Percentiles rank a stretch among this genome's conserved stretches.
Evolutionary conservation across 1,140 invertebrate genomes (phyloP).

Genomic region (Gryllus bimaculatus): DNA sequence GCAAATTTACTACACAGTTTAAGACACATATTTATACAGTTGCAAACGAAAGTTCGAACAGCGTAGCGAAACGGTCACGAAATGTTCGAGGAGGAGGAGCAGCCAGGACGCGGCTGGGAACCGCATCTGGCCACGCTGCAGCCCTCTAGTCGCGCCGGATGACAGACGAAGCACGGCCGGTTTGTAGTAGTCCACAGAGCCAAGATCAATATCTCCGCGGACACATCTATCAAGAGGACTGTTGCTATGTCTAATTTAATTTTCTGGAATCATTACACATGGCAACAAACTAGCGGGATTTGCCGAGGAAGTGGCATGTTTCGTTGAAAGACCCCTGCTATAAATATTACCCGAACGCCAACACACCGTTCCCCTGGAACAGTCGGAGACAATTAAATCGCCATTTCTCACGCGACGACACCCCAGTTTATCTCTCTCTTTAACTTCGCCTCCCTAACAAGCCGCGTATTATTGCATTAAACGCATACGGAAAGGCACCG

Average conservation of each 20-base stretch:
- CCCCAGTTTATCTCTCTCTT: neutral
- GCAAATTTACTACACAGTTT: too few relatives aligned
- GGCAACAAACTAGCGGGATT: neutral
- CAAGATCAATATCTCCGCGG: neutral
- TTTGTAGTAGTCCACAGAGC: neutral
- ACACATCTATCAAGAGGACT: neutral
- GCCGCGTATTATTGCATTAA: neutral
- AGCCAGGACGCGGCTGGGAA: too few relatives aligned
- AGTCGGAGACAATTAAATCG: neutral
- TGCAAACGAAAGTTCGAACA: too few relatives aligned
- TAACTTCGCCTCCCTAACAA: neutral
- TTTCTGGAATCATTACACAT: slow-evolving; percentile 1
- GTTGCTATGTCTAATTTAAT: slow-evolving; percentile 1
- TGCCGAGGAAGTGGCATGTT: neutral
- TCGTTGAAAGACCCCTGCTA: neutral
- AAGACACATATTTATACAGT: too few relatives aligned
- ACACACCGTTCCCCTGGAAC: neutral
- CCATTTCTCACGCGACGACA: neutral
- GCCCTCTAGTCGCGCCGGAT: neutral
- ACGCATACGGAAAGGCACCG: neutral
- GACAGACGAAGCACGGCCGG: neutral
- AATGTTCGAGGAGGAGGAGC: too few relatives aligned
- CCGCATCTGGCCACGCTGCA: too few relatives aligned
- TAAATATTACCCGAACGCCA: neutral
- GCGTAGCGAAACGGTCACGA: too few relatives aligned